Evolutionary conservation across 2,797 vertebrate genomes (phyloP), one percentile per base, ranked within the genome.

Genomic region (Aratinga solstitialis): DNA sequence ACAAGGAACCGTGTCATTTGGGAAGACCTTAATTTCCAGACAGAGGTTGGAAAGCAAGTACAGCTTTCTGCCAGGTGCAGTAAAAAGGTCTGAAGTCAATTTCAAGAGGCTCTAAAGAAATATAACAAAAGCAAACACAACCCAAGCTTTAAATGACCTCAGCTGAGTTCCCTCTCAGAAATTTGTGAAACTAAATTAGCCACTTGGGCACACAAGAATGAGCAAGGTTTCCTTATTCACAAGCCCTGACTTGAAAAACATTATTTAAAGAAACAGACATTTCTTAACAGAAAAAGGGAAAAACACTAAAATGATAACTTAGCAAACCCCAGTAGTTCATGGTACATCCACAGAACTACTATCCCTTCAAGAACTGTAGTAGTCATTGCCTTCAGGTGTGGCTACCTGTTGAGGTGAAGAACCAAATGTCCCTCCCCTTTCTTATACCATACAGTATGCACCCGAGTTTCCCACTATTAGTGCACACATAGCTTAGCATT

Each of bases 61-160:
- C 61, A 91, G 22, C 53, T 71, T 94, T 87, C 56, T 96, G 82
- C 93, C 94, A 96, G 93, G 96, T 96, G 87, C 87, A 91, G 45
- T 93, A 92, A 92, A 94, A 93, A 74, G 72, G 24, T 69, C 84
- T 96, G 92, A 84, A 93, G 89, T 85, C 82, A 89, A 85, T 91
- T 93, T 89, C 76, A 91, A 34, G 36, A 94, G 78, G 32, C 48
- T 92, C 43, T 84, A 85, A 91, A 95, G 89, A 89, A 92, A 94
- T 59, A 73, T 43, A 88, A 90, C 62, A 80, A 93, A 96, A 92
- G 42, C 27, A 96, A 96, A 84, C 74, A 84, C 19, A 79, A 59
- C 19, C 5, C 50, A 78, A 84, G 63, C 7, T 91, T 93, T 89
- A 89, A 89, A 86, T 78, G 53, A 93, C 79, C 62, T 59, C 84